phyloP scores from a whole-genome alignment of 2,888 invertebrate species.

The Himalopsyche anomala region DNA sequence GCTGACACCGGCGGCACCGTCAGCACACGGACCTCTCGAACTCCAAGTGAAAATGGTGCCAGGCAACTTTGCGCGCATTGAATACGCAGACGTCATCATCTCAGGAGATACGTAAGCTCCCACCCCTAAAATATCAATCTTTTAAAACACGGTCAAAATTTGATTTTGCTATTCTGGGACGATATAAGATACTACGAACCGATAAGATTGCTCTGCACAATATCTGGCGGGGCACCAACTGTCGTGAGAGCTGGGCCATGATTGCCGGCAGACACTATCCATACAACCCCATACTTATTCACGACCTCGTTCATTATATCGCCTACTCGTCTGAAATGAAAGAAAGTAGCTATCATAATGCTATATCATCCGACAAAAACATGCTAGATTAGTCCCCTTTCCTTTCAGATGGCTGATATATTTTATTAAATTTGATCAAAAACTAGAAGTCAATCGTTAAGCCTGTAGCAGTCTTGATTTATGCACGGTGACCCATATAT shows the following conservation, averaged over 20 bases:
- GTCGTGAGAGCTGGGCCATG: constrained; percentile 95
- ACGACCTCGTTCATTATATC: constrained; percentile 92
- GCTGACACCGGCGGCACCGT: constrained; percentile 92
- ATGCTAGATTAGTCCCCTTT: too few species aligned
- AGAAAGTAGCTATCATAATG: constrained; percentile 24
- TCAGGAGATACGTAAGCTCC: constrained; percentile 98
- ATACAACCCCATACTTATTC: constrained; percentile 92
- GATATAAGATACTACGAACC: constrained; percentile 73
- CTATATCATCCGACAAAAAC: too few species aligned
- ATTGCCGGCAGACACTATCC: constrained; percentile 97
- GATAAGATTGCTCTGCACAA: constrained; percentile 88
- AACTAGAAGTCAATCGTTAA: too few species aligned
- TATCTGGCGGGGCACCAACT: constrained; percentile 92
- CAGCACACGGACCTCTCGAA: constrained; percentile 90
- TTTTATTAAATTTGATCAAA: too few species aligned
- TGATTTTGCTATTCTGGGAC: background rate
- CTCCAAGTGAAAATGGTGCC: constrained; percentile 95
- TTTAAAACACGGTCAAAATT: background rate
- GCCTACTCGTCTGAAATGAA: constrained; percentile 84
- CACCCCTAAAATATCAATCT: constrained; percentile 78
- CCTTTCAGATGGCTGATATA: too few species aligned
- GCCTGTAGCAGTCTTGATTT: too few species aligned
- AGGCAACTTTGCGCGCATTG: constrained; percentile 88
- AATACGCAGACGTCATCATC: constrained; percentile 98
- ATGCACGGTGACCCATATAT: background rate